Evolutionary conservation across 2,888 invertebrate species (phyloP), one percentile per base, ranked within the genome.

Genomic region (Caenorhabditis zanzibari): DNA sequence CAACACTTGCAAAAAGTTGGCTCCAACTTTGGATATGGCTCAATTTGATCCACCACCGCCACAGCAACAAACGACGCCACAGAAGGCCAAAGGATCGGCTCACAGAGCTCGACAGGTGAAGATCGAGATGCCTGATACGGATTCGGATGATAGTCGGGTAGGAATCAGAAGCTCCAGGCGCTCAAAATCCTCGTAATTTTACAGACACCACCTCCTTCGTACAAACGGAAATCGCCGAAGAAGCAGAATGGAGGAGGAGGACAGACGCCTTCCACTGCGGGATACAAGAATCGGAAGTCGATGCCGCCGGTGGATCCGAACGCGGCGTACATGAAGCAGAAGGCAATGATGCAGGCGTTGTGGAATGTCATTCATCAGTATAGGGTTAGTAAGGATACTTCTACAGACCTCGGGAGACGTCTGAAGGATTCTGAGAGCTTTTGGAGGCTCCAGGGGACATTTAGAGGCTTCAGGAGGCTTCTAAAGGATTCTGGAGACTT

Each of bases 311-410:
- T 69, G 3, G 84, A 81, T 14, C 35, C 64, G 12, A 77, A 77
- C 32, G 73, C 66, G 19, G 73, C 66, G 0, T 68, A 24, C 24
- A 61, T 35, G 47, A 79, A 54, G n/a, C 66, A 79, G 1, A 79
- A 66, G 28, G 47, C 58, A 7, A 71, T 83, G 91, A 94, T 97
- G 16, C 95, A 96, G 92, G 94, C 95, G 73, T 94, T 98, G 71
- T 96, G 96, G 88, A 96, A 93, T 73, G 90, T 92, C 26, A 91
- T 94, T n/a, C 90, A 91, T 89, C 93, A 93, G 74, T 93, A 92
- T 87, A 91, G 91, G 83, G 93, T 93, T 80, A 41, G 79, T 26
- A 9, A 16, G n/a, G n/a, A n/a, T n/a, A n/a, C n/a, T n/a, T n/a
- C n/a, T n/a, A n/a, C n/a, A n/a, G n/a, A n/a, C n/a, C n/a, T n/a